These are phyloP conservation scores for Xanthia icteritia DNA, from an alignment of 2,888 invertebrate species.

Conservation along the genomic window DNA sequence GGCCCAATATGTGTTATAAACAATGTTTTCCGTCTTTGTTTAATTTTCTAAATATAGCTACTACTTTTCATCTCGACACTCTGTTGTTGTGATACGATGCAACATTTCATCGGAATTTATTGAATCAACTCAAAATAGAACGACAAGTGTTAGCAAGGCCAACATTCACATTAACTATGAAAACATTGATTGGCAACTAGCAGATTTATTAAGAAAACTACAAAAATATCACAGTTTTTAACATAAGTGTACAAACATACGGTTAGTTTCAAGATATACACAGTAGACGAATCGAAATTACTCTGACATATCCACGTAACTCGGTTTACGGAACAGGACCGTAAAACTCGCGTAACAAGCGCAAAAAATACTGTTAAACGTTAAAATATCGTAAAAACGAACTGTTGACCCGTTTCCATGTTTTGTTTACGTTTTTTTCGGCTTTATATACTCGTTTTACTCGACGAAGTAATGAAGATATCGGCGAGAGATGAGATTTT, in stretches of 20 bases:
- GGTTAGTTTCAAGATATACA: conserved; percentile 21
- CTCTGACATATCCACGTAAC: conserved; percentile 72
- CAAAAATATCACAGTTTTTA: conserved; percentile 17
- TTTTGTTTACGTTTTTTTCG: conserved; percentile 74
- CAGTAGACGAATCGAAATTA: conserved; percentile 31
- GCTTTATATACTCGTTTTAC: conserved; percentile 63
- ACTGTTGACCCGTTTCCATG: conserved; percentile 75
- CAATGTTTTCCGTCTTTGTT: too few relatives aligned
- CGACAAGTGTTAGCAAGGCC: conserved; percentile 56
- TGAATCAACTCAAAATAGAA: conserved; percentile 47
- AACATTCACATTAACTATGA: conserved; percentile 35
- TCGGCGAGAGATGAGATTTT: conserved; percentile 12
- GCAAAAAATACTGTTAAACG: conserved; percentile 70
- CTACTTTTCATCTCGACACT: conserved; percentile 13
- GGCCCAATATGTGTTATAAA: neutral
- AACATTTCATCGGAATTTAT: conserved; percentile 49
- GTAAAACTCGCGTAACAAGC: conserved; percentile 74
- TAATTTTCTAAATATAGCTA: neutral
- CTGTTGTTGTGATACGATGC: conserved; percentile 47
- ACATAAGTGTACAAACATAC: conserved; percentile 37
- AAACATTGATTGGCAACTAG: conserved; percentile 52
- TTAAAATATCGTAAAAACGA: conserved; percentile 78
- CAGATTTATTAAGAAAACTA: conserved; percentile 53
- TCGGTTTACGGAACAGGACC: conserved; percentile 75
- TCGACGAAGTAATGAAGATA: conserved; percentile 48